Evolutionary conservation across 1,140 invertebrate genomes (phyloP).

Genomic region (Aporrectodea caliginosa): DNA sequence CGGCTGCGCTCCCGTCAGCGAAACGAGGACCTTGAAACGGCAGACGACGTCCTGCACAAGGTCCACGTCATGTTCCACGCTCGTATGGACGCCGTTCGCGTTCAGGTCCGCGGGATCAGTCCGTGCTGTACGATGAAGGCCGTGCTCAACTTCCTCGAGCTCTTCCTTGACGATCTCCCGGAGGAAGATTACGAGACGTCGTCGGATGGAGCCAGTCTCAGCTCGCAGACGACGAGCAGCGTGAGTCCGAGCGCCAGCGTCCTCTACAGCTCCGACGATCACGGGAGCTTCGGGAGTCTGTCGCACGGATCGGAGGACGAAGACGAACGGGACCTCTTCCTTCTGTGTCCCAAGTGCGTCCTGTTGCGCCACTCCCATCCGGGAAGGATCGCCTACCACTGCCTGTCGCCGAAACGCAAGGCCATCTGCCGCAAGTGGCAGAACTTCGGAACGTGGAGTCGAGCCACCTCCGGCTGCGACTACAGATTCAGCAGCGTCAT

Average conservation of each 20-base stretch:
- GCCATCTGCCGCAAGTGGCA: constrained; percentile 32
- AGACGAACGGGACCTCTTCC: constrained; percentile 22
- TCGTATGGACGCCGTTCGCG: constrained; percentile 25
- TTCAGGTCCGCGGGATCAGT: constrained; percentile 28
- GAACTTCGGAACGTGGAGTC: constrained; percentile 27
- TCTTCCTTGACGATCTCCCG: constrained; percentile 29
- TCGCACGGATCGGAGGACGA: constrained; percentile 18
- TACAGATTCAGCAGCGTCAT: constrained; percentile 20
- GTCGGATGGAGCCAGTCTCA: neutral
- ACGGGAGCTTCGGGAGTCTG: constrained; percentile 19
- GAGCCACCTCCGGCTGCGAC: constrained; percentile 23
- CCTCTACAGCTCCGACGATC: constrained; percentile 29
- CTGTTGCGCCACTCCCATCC: constrained; percentile 30
- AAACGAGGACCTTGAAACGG: neutral
- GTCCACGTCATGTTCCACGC: constrained; percentile 31
- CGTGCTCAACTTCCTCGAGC: constrained; percentile 32
- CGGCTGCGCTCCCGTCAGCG: neutral
- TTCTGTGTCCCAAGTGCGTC: constrained; percentile 33
- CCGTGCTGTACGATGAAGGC: constrained; percentile 34
- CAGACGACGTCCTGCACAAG: constrained; percentile 32
- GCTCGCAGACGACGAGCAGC: constrained; percentile 23
- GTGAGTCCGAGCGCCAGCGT: constrained; percentile 13
- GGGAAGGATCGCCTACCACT: constrained; percentile 24
- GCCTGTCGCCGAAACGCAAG: constrained; percentile 28
- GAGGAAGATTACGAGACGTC: constrained; percentile 26